Evolutionary conservation across 2,888 invertebrate species (phyloP), one percentile per base, ranked within the genome.

Genomic region (Sialis fuliginosa): DNA sequence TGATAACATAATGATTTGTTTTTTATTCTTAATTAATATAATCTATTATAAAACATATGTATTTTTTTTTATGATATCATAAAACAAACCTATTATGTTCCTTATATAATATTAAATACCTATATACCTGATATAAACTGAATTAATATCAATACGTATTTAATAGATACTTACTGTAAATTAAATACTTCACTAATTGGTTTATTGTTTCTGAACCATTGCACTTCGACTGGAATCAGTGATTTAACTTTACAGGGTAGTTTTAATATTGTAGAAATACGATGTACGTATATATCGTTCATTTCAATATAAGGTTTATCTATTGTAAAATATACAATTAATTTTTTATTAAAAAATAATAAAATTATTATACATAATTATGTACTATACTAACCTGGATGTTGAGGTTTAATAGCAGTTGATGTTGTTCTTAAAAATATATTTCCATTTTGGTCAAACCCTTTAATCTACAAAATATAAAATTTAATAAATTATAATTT

Each of bases 371-470:
- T 3, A 8, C 31, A 42, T 22, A 9, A 13, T 9, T 10, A 10
- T 42, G 6, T 9, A 41, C 31, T 42, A 44, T n/a, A 42, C 48
- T 54, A 55, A 71, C 74, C 72, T 53, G 78, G 75, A 8, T 63
- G 52, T 48, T 76, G 72, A 0, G 76, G 66, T 52, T 74, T 74
- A 33, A 82, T 72, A 9, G 81, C 81, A 1, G 81, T 81, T 0
- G 76, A 69, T 0, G 81, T 75, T 1, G 77, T 70, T 53, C 82
- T 65, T 50, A 73, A 70, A 39, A 81, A 62, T 10, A 71, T 70
- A 58, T 72, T 75, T n/a, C 74, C 72, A 50, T 68, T 58, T 48
- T 70, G 68, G 57, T 81, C 81, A 39, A 62, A 62, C 2, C 82
- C 83, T 52, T 70, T 71, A 3, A 81, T 71, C 77, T 81, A 12